Conservation (phyloP, 2,797 vertebrate species). For the Distichodus sexfasciatus region DNA sequence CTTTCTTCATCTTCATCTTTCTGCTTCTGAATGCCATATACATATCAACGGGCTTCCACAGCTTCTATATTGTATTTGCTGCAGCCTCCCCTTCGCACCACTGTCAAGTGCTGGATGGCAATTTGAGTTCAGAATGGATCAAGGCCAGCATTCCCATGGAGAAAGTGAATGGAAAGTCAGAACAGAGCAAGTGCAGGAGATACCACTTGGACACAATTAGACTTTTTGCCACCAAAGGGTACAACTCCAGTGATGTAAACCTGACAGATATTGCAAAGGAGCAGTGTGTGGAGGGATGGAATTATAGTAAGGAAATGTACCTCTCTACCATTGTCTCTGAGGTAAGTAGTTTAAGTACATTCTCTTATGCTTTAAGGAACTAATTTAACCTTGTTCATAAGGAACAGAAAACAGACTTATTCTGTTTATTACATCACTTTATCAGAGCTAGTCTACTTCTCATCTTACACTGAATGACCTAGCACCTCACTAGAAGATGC, state of each 20-base stretch:
- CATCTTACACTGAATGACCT: too few species aligned
- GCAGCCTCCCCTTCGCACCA: constrained; percentile 79
- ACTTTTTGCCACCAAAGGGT: constrained; percentile 76
- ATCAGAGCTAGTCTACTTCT: too few species aligned
- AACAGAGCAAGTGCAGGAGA: constrained; percentile 73
- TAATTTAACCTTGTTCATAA: neutral
- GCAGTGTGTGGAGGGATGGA: constrained; percentile 79
- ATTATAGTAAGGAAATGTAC: constrained; percentile 75
- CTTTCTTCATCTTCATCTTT: constrained; percentile 81
- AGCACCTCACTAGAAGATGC: too few species aligned
- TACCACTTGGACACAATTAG: constrained; percentile 72
- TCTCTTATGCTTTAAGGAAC: neutral
- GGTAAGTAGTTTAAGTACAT: constrained; percentile 62
- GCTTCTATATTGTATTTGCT: constrained; percentile 81
- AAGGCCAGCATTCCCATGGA: constrained; percentile 76
- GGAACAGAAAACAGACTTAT: too few species aligned
- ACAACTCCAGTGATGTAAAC: constrained; percentile 74
- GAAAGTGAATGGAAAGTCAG: constrained; percentile 58
- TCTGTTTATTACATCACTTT: neutral
- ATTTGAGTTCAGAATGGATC: constrained; percentile 81
- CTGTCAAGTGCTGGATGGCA: constrained; percentile 76
- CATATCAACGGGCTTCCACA: constrained; percentile 85
- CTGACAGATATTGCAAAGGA: constrained; percentile 76
- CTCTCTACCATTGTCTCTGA: constrained; percentile 75
- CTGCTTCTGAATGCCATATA: constrained; percentile 84